Evolutionary conservation across 2,797 vertebrate species (phyloP), one percentile per base, ranked within the genome.

Genomic region (Chelmon rostratus): DNA sequence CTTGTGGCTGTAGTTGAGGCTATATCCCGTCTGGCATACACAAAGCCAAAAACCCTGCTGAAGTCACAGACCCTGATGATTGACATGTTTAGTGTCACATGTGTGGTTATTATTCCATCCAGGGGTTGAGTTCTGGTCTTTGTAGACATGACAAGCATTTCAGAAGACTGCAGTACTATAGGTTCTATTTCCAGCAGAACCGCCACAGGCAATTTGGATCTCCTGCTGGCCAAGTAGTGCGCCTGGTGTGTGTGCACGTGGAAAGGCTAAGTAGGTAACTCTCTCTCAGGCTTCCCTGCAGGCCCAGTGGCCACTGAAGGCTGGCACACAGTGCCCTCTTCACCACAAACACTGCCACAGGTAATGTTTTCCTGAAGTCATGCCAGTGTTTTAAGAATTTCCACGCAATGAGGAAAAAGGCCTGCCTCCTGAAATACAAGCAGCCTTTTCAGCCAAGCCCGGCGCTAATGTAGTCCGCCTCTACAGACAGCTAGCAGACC

Each of bases 311-410:
- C 90, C 91, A 83, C 84, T 85, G 87, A 90, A 88, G 75, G 84
- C 88, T 95, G 94, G 93, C 92, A 91, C 89, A 76, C 81, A 25
- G 83, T 86, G 85, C 81, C 91, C 88, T 93, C 89, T 87, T 86
- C 86, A 86, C 93, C 92, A 70, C 92, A 93, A 93, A 92, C 90
- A 90, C 88, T 86, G 81, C 88, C 87, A 83, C 94, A 95, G 94
- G 93, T 95, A 94, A 95, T 92, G 92, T 94, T 96, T 96, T 96
- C 94, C 94, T 93, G 90, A 94, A 81, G 79, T 65, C 23, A 8
- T 70, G 91, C 95, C 94, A 96, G 89, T 64, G 81, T 89, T 90
- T 94, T 93, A 91, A 93, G 91, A 94, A 91, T 94, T 94, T 95
- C 94, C 94, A 93, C 89, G 92, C 85, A 90, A 78, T 76, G 86